Evolutionary conservation across 1,140 invertebrate species (phyloP).

Genomic region (Drosophila tropicalis): DNA sequence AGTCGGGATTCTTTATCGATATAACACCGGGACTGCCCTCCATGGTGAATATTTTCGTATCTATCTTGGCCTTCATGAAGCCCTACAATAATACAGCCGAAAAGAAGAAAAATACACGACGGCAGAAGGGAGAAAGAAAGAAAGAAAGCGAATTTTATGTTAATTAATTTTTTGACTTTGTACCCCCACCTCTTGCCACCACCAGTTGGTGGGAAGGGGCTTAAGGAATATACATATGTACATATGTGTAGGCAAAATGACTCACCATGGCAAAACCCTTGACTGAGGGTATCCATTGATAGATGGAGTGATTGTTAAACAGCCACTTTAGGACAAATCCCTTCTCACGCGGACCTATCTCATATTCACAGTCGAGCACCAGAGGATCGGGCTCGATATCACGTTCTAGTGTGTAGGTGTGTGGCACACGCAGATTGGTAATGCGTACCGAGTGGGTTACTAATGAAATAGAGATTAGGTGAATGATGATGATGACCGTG

Average conservation of each 20-base stretch:
- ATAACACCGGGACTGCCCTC: conserved; percentile 80
- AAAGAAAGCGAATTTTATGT: conserved; percentile 60
- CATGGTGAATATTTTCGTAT: conserved; percentile 78
- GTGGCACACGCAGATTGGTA: conserved; percentile 80
- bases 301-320: conserved; percentile 82
- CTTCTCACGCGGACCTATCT: conserved; percentile 71
- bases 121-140: conserved; percentile 31
- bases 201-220: too few relatives aligned
- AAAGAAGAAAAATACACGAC: conserved; percentile 15
- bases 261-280: conserved; percentile 83
- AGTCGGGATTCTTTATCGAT: conserved; percentile 82
- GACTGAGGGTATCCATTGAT: conserved; percentile 83
- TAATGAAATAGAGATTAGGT: conserved; percentile 9
- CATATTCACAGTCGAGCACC: conserved; percentile 82
- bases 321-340: conserved; percentile 83
- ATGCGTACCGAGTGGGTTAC: conserved; percentile 78
- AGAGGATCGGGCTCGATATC: conserved; percentile 77
- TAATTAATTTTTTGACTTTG: conserved; percentile 66
- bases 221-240: not conserved
- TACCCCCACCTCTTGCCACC: conserved; percentile 4
- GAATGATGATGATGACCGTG: too few relatives aligned
- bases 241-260: conserved; percentile 27
- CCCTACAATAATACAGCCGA: conserved; percentile 53
- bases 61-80: conserved; percentile 82
- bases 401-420: conserved; percentile 77